These are phyloP conservation scores for Agapornis roseicollis DNA, from an alignment of 2,113 vertebrate genomes.

Conservation along the genomic window DNA sequence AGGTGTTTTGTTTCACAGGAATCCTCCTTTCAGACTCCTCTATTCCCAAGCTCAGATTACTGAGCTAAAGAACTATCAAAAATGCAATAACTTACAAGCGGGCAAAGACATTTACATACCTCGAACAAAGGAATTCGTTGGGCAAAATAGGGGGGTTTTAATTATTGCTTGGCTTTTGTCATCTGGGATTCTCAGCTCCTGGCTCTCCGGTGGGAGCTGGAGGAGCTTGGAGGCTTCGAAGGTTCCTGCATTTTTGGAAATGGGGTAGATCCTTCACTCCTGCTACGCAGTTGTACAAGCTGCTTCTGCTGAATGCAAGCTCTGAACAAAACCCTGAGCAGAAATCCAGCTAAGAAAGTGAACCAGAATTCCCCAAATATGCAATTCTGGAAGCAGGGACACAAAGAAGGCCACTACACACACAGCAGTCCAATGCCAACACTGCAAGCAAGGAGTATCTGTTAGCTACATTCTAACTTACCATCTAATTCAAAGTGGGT, in stretches of 20 bases:
- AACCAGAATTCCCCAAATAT: not conserved
- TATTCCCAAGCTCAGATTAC: constrained; percentile 65
- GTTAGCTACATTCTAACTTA: not conserved
- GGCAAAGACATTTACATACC: constrained; percentile 6
- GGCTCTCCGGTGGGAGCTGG: constrained; percentile 10
- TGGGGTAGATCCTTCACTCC: not conserved
- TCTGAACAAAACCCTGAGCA: not conserved
- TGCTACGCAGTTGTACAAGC: not conserved
- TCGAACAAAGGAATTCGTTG: constrained; percentile 32
- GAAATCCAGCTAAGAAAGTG: not conserved
- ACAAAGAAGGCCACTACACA: not conserved
- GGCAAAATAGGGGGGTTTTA: constrained; percentile 33
- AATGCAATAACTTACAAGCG: constrained; percentile 23
- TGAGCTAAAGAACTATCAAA: constrained; percentile 21
- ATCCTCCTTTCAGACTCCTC: constrained; percentile 68
- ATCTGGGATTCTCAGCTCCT: constrained; percentile 20
- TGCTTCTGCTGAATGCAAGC: not conserved
- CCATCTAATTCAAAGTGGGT: not conserved
- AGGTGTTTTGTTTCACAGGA: constrained; percentile 80
- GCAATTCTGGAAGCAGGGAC: not conserved
- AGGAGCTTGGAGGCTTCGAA: constrained; percentile 5
- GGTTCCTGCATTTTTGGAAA: not conserved
- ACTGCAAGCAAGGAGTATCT: not conserved
- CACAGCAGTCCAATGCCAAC: not conserved
- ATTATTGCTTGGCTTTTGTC: constrained; percentile 53